Base-by-base conservation (phyloP, 2,797 vertebrate species). In the Parambassis ranga region DNA sequence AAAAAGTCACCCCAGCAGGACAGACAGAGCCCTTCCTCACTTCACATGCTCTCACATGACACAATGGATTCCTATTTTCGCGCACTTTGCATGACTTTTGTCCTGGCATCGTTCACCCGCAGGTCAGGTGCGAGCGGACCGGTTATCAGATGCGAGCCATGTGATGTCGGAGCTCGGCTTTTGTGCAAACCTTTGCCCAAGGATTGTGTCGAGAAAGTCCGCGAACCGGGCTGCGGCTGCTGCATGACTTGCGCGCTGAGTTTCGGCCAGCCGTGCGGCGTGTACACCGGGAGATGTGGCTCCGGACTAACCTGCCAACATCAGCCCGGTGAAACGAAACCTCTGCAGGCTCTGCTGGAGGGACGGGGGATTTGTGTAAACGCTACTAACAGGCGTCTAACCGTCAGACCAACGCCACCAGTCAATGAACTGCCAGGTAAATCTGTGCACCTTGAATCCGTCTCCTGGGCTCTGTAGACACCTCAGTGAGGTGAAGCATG, bases 241-340 rank as follows among this genome's bases (percentile, higher is more conserved):
- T 97, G 95, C 88, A 43, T 93, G 90, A 96, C 94, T 2, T 97
- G 95, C 78, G 94, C 96, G 36, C 88, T 95, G 50, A 88, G 69
- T 0, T 68, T 64, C 51, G 95, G 95, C 5, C 91, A 92, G 68
- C 73, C 85, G 16, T 97, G 96, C 84, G 95, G 95, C 16, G 91
- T 97, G 57, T 97, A 97, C 91, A 96, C 93, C 3, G 94, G 95
- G 64, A 92, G 93, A 77, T 97, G 96, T 47, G 94, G 94, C 28
- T 58, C 92, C 0, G 94, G 93, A 0, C 90, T 96, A 39, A 85
- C 75, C 41, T 97, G 96, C 82, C 94, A 89, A 63, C 93, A 93
- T 28, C 91, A 78, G 38, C 86, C 84, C 3, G 92, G 91, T 0
- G 95, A 96, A 77, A 89, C 73, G 27, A 93, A 90, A 59, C 95